phyloP scores from a whole-genome alignment of 2,888 invertebrate genomes.

The Tuberolachnus salignus region DNA sequence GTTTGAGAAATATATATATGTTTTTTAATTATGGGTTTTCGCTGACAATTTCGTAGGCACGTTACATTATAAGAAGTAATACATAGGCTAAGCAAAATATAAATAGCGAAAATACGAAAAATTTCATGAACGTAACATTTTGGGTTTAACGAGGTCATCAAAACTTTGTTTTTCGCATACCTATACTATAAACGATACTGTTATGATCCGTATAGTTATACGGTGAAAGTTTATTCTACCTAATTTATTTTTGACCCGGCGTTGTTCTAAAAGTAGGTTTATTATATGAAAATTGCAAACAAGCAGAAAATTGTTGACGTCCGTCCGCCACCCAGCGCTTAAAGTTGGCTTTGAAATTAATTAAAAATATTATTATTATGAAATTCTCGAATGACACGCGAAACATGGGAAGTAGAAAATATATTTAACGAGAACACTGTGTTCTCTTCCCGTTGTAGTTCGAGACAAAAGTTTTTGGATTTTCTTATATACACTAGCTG shows the following conservation, averaged over 20 bases:
- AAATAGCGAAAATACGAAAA: constrained; percentile 12
- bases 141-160: constrained; percentile 40
- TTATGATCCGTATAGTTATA: constrained; percentile 34
- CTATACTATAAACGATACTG: constrained; percentile 36
- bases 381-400: constrained; percentile 46
- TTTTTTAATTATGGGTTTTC: neutral
- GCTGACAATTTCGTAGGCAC: neutral
- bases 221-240: constrained; percentile 47
- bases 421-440: constrained; percentile 5
- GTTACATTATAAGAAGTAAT: constrained; percentile 3
- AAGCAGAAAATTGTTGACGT: constrained; percentile 36
- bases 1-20: no score
- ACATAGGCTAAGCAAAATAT: neutral
- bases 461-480: no score
- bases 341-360: constrained; percentile 35
- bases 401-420: constrained; percentile 25
- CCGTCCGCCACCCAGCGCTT: neutral
- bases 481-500: no score
- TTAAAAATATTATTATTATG: constrained; percentile 43
- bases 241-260: constrained; percentile 49
- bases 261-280: constrained; percentile 45
- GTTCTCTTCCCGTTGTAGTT: no score
- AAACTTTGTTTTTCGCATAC: constrained; percentile 37
- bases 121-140: constrained; percentile 33
- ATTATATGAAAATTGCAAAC: constrained; percentile 51